Evolutionary conservation across 2,113 vertebrate genomes (phyloP).

Genomic region (Pandion haliaetus): DNA sequence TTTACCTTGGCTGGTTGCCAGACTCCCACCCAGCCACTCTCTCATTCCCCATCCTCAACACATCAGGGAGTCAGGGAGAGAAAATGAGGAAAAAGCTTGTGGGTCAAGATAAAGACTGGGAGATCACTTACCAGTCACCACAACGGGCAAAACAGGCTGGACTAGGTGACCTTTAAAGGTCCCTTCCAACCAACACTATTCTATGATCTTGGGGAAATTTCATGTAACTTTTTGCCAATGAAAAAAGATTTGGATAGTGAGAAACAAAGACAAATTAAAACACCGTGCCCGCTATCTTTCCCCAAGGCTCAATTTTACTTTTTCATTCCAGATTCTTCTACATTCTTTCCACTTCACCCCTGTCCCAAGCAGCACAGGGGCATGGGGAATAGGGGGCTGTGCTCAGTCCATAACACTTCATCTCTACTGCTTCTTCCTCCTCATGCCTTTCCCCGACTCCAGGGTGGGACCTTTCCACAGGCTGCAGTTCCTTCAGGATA

Average conservation of each 20-base stretch:
- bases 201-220: not conserved
- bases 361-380: not conserved
- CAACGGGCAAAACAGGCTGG: not conserved
- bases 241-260: not conserved
- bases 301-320: not conserved
- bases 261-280: not conserved
- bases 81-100: not conserved
- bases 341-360: not conserved
- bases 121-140: not conserved
- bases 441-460: not conserved
- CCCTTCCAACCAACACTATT: not conserved
- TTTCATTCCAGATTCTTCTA: not conserved
- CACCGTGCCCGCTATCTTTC: not conserved
- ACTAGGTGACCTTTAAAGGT: not conserved
- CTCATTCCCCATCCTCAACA: not conserved
- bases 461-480: not conserved
- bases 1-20: not conserved
- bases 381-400: not conserved
- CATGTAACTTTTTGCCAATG: not conserved
- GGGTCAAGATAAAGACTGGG: not conserved
- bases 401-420: not conserved
- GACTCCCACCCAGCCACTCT: not conserved
- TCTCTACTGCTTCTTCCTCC: not conserved
- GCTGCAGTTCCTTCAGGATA: not conserved
- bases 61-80: rapidly evolving